Percentiles rank a stretch among this genome's conserved stretches.
These are phyloP conservation scores for Aphidius ervi DNA, from an alignment of 1,140 invertebrate species.

Conservation along the genomic window DNA sequence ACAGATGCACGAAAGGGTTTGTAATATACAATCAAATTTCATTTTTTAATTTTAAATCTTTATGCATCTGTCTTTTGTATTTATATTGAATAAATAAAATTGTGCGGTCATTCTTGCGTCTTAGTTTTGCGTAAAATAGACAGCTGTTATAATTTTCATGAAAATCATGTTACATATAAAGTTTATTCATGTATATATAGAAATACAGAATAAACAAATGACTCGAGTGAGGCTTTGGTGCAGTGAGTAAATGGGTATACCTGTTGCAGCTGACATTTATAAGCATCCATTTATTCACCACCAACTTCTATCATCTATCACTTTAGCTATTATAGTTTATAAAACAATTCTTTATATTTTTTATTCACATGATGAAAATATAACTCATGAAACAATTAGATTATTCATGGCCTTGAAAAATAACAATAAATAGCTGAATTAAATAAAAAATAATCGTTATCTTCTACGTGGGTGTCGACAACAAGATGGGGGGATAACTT, in stretches of 20 bases:
- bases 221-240: slow-evolving; percentile 19
- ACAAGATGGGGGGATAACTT: too few relatives aligned
- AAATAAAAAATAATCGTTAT: too few relatives aligned
- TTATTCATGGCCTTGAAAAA: too few relatives aligned
- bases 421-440: too few relatives aligned
- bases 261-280: slow-evolving; percentile 37
- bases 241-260: slow-evolving; percentile 23
- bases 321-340: too few relatives aligned
- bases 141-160: slow-evolving; percentile 31
- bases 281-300: slow-evolving; percentile 12
- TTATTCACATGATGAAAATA: too few relatives aligned
- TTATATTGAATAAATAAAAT: slow-evolving; percentile 12
- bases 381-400: too few relatives aligned
- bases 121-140: slow-evolving; percentile 42
- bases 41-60: slow-evolving; percentile 14
- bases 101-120: slow-evolving; percentile 27
- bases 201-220: not conserved
- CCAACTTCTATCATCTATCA: too few relatives aligned
- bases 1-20: slow-evolving; percentile 7
- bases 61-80: slow-evolving; percentile 16
- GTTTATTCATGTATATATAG: slow-evolving; percentile 9
- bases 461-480: too few relatives aligned
- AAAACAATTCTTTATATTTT: too few relatives aligned
- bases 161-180: not conserved
- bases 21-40: not conserved